Percentiles rank a stretch among this genome's conserved stretches.
Evolutionary conservation across 2,113 vertebrate genomes (phyloP).

Genomic region (Clarias macrocephalus): DNA sequence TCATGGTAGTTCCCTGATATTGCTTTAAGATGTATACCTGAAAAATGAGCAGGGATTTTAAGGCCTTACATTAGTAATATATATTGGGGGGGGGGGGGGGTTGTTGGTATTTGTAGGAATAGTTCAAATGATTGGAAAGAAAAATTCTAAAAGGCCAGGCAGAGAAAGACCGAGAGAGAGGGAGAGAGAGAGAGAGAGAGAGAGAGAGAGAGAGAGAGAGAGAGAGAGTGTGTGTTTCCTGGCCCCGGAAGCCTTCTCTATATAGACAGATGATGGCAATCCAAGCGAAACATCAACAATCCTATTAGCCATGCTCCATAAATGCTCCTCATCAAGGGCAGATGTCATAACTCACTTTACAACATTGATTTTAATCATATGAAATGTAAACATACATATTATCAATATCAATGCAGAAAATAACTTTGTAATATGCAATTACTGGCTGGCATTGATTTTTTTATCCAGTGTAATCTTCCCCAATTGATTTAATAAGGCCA

Average conservation of each 20-base stretch:
- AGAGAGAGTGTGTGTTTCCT: constrained; percentile 17
- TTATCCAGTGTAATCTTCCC: constrained; percentile 80
- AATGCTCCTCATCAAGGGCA: constrained; percentile 73
- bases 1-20: background rate
- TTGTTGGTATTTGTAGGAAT: background rate
- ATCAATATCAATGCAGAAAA: constrained; percentile 91
- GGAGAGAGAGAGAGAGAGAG: constrained; percentile 19
- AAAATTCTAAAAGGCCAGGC: background rate
- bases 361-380: constrained; percentile 84
- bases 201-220: constrained; percentile 1
- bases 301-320: constrained; percentile 77
- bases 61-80: background rate
- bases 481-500: constrained; percentile 91
- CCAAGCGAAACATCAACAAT: constrained; percentile 72
- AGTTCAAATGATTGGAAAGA: background rate
- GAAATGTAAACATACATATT: constrained; percentile 91
- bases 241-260: constrained; percentile 60
- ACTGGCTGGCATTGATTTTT: constrained; percentile 88
- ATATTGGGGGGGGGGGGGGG: background rate
- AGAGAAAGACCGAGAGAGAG: background rate
- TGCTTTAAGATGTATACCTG: background rate
- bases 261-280: constrained; percentile 70
- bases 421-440: constrained; percentile 95
- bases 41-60: background rate
- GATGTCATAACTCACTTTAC: constrained; percentile 78